These are phyloP conservation scores for Anguilla anguilla DNA, from an alignment of 2,797 vertebrate genomes.

Conservation along the genomic window DNA sequence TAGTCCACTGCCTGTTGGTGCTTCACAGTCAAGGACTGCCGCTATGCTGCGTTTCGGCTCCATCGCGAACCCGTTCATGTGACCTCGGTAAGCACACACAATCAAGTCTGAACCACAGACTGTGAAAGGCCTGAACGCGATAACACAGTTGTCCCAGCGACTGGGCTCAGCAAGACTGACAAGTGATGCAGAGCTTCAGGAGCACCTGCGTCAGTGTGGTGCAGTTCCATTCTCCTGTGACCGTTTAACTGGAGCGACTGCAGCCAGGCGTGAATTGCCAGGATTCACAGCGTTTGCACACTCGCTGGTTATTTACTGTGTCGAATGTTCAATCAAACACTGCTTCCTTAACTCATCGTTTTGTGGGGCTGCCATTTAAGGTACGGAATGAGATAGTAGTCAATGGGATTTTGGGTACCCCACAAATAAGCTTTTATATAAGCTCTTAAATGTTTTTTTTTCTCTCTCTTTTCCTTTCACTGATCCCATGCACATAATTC, in stretches of 20 bases:
- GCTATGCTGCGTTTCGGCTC: neutral
- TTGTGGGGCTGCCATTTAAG: neutral
- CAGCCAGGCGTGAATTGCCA: neutral
- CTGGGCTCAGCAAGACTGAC: neutral
- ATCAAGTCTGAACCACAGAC: neutral
- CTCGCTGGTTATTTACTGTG: neutral
- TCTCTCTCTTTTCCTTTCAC: neutral
- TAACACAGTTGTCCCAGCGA: neutral
- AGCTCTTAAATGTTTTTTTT: neutral
- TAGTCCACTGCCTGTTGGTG: neutral
- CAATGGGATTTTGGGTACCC: neutral
- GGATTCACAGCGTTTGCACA: neutral
- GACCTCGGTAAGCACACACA: neutral
- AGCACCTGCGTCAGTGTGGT: neutral
- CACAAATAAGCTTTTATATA: conserved; percentile 2
- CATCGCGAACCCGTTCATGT: neutral
- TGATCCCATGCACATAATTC: neutral
- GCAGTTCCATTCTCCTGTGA: neutral
- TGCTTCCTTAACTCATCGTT: neutral
- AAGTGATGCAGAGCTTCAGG: neutral
- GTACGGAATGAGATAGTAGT: neutral
- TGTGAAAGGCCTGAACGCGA: neutral
- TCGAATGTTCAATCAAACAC: neutral
- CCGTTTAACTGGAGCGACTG: neutral
- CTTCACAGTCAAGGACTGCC: neutral